A percentile compares a stretch with the other conserved stretches of the same genome.
Conservation (phyloP, 2,113 vertebrate species). For the Tringa solitaria region DNA sequence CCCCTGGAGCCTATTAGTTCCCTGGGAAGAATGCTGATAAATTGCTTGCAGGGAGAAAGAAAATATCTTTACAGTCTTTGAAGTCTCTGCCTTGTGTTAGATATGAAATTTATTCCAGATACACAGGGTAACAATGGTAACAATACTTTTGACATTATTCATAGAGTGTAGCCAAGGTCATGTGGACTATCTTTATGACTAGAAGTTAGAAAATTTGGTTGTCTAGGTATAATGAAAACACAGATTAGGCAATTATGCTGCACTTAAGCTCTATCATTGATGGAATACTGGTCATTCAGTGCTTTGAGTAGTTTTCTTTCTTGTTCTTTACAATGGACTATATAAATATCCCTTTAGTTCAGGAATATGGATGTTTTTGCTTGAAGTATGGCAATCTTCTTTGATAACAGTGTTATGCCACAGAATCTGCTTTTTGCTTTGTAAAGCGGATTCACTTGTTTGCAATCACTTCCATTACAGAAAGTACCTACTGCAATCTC, state of each 20-base stretch:
- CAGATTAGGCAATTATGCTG: not conserved
- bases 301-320: not conserved
- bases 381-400: not conserved
- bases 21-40: not conserved
- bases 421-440: not conserved
- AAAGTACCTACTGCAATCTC: not conserved
- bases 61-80: not conserved
- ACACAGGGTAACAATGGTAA: not conserved
- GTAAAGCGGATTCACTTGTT: not conserved
- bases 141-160: not conserved
- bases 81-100: not conserved
- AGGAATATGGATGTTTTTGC: not conserved
- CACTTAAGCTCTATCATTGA: not conserved
- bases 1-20: not conserved
- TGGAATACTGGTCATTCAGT: not conserved
- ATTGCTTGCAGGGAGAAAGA: not conserved
- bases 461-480: not conserved
- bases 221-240: not conserved
- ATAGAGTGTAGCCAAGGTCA: not conserved
- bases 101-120: not conserved
- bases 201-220: not conserved
- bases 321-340: not conserved
- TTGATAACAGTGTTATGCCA: not conserved
- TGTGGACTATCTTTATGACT: not conserved
- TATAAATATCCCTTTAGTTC: not conserved